A percentile compares a stretch with the other conserved stretches of the same genome.
phyloP scores from a whole-genome alignment of 2,797 vertebrate species.

The Oreortyx pictus region DNA sequence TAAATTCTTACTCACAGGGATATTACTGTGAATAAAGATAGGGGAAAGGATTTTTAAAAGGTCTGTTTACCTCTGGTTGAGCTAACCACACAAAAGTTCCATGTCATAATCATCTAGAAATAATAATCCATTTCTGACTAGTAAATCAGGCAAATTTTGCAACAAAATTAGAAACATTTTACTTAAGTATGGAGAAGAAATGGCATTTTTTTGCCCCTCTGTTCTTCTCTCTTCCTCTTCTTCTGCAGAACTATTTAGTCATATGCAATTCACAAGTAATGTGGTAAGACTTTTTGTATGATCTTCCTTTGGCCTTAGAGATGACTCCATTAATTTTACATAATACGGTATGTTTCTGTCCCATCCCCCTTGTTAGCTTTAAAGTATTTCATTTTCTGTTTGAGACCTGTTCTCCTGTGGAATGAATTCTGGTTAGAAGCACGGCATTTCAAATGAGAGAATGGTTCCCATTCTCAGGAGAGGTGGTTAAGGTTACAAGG shows the following conservation, averaged over 20 bases:
- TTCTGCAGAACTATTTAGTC: background rate
- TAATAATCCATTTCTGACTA: background rate
- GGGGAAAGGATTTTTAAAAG: background rate
- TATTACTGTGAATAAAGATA: background rate
- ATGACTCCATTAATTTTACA: background rate
- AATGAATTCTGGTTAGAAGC: background rate
- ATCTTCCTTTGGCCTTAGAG: background rate
- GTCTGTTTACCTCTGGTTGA: background rate
- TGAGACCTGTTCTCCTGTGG: background rate
- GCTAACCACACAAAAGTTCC: background rate
- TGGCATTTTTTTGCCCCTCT: background rate
- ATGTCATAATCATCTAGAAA: background rate
- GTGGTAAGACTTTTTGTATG: background rate
- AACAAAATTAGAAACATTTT: background rate
- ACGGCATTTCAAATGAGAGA: background rate
- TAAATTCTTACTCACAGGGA: background rate
- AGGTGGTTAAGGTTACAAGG: background rate
- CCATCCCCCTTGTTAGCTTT: background rate
- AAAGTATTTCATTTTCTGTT: background rate
- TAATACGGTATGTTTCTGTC: background rate
- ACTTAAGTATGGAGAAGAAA: background rate
- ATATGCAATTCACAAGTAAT: background rate
- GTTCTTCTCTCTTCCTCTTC: background rate
- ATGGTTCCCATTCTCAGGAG: background rate
- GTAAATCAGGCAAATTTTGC: background rate